A percentile compares a stretch with the other conserved stretches of the same genome.
Conservation (phyloP, 2,113 vertebrate species). For the Myiozetetes cayanensis region DNA sequence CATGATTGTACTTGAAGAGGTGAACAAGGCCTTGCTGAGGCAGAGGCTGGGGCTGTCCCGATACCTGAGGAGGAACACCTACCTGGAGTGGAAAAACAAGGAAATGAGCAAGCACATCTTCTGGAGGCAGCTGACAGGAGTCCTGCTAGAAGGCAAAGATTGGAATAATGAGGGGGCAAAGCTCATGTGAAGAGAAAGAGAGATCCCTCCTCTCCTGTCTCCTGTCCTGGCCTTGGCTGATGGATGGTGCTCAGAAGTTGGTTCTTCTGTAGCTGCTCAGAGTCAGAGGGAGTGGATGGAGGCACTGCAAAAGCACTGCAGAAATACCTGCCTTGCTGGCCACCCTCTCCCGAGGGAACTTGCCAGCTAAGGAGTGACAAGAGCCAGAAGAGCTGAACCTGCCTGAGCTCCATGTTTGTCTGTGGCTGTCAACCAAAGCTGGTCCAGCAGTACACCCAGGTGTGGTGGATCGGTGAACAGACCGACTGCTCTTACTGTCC, state of each 20-base stretch:
- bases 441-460: background rate
- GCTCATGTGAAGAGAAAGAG: background rate
- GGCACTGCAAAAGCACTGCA: background rate
- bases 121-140: conserved; percentile 71
- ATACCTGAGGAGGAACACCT: conserved; percentile 76
- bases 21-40: conserved; percentile 67
- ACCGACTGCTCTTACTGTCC: background rate
- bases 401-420: background rate
- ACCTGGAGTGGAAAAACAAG: conserved; percentile 75
- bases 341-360: background rate
- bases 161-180: background rate
- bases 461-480: background rate
- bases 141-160: conserved; percentile 63
- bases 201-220: background rate
- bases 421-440: background rate
- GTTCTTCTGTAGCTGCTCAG: background rate
- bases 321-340: background rate
- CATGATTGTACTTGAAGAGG: conserved; percentile 71
- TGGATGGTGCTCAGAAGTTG: background rate
- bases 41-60: conserved; percentile 72
- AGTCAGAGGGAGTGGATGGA: background rate
- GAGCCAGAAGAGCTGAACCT: background rate
- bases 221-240: background rate
- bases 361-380: background rate
- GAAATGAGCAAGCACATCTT: conserved; percentile 69